These are phyloP conservation scores for Sphyrna mokarran DNA, from an alignment of 2,113 vertebrate species.

Conservation along the genomic window DNA sequence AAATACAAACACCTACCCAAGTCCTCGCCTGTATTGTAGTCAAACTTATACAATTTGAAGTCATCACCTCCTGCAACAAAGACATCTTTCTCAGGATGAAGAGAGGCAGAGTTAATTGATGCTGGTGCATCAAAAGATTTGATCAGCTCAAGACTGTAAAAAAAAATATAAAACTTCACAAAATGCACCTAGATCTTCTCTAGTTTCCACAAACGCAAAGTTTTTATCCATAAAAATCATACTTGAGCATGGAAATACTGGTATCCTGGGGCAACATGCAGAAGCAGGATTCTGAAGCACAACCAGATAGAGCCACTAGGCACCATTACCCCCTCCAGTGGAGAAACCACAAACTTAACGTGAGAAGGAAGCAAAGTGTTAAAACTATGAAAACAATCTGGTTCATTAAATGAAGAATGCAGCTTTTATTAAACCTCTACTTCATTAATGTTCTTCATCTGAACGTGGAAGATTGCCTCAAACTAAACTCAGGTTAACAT, in stretches of 20 bases:
- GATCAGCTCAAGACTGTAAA: constrained; percentile 78
- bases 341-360: neutral
- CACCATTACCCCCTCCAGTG: neutral
- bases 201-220: neutral
- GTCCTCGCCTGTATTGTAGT: constrained; percentile 92
- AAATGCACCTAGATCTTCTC: neutral
- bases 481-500: neutral
- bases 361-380: neutral
- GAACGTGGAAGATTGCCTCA: neutral
- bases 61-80: constrained; percentile 95
- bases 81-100: constrained; percentile 93
- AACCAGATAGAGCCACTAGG: neutral
- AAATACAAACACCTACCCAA: constrained; percentile 64
- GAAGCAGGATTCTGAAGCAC: neutral
- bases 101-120: constrained; percentile 89
- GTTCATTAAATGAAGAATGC: neutral
- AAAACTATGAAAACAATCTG: neutral
- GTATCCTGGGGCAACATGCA: neutral
- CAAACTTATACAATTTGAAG: constrained; percentile 98
- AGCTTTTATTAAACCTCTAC: neutral
- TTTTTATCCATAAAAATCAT: neutral
- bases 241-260: neutral
- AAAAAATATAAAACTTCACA: neutral
- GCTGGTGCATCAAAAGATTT: constrained; percentile 90
- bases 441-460: neutral